Conservation (phyloP, 2,797 vertebrate species). For the Galago senegalensis region DNA sequence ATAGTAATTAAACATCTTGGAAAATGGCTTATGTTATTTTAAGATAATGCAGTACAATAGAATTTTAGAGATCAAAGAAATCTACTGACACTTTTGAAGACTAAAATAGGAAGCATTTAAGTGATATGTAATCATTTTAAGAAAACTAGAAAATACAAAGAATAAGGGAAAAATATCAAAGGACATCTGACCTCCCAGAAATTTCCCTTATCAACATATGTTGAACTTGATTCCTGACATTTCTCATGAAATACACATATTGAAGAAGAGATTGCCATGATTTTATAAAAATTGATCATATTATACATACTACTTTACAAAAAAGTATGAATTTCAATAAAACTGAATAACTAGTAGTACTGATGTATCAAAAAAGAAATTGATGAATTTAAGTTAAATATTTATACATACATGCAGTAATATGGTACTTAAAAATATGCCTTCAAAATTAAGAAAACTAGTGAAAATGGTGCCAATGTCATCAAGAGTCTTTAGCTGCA, state of each 20-base stretch:
- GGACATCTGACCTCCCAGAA: not conserved
- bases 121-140: not conserved
- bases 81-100: not conserved
- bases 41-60: not conserved
- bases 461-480: not conserved
- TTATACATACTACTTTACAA: not conserved
- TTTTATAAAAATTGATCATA: constrained; percentile 20
- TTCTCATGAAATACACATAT: not conserved
- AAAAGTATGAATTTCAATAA: constrained; percentile 15
- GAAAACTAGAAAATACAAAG: not conserved
- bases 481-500: not conserved
- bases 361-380: not conserved
- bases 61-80: constrained; percentile 16
- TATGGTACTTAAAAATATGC: not conserved
- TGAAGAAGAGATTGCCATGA: not conserved
- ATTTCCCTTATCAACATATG: not conserved
- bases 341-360: not conserved
- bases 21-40: not conserved
- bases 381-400: constrained; percentile 48
- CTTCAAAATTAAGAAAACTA: constrained; percentile 38
- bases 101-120: not conserved
- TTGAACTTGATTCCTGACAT: not conserved
- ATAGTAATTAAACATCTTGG: not conserved
- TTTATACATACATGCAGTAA: not conserved
- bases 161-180: not conserved